phyloP scores from a whole-genome alignment of 2,113 vertebrate species.

The Chlorodrepanis virens region DNA sequence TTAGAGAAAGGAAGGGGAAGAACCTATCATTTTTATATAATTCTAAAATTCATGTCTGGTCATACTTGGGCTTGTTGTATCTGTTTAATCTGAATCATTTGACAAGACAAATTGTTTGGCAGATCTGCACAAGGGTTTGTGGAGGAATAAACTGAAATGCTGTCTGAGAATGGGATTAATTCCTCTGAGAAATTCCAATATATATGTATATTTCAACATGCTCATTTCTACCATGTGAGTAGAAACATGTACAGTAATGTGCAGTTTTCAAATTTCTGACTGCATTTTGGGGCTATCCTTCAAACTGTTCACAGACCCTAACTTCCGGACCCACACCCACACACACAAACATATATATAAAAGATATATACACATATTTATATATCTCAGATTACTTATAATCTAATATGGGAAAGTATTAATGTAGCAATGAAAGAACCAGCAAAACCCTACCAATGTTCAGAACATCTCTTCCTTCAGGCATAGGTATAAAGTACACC shows the following conservation, averaged over 20 bases:
- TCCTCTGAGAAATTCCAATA: constrained; percentile 25
- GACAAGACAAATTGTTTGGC: constrained; percentile 29
- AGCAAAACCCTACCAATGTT: background rate
- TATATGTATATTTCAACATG: constrained; percentile 26
- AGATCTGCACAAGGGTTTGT: background rate
- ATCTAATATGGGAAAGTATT: background rate
- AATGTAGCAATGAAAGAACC: background rate
- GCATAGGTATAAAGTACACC: background rate
- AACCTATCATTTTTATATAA: background rate
- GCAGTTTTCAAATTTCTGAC: background rate
- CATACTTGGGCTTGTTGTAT: background rate
- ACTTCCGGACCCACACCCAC: background rate
- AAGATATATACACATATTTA: no score
- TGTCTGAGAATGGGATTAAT: background rate
- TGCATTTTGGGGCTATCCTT: background rate
- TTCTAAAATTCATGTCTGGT: background rate
- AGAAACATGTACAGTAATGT: background rate
- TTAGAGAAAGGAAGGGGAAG: background rate
- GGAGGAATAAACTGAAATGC: background rate
- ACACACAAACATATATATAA: background rate
- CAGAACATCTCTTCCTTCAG: background rate
- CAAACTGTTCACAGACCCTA: background rate
- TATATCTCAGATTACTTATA: background rate
- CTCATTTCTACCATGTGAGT: background rate
- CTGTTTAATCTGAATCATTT: constrained; percentile 1